Evolutionary conservation across 53 echinoderm and acorn worm genomes (phyloP), one percentile per base, ranked within the genome.

Genomic region (Glandiceps talaboti): DNA sequence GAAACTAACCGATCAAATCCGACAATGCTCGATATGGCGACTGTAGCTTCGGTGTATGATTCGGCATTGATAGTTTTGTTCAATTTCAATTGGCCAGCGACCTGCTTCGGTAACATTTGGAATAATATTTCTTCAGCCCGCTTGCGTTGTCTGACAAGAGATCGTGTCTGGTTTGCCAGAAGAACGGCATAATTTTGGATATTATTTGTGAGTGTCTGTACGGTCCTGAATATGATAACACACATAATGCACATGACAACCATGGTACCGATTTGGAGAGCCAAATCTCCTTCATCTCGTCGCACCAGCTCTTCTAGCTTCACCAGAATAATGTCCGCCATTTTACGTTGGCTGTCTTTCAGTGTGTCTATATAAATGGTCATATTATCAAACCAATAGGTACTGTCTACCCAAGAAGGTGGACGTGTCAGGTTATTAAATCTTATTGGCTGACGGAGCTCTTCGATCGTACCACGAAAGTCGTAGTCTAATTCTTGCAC

Each of bases 81-180:
- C 64, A 45, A 6, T 29, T 95, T 95, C 30, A 95, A 84, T 31
- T 81, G 86, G 45, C 88, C 91, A 26, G 88, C 96, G 14, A 95
- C 90, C 30, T 87, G 88, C 27, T 85, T 84, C 0, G 96, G 96
- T 29, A 95, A 75, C 92, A 95, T 90, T 79, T 92, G 96, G 76
- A 92, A 89, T 32, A 95, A 85, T 1, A 95, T 81, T 14, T 90
- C 90, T 80, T 95, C 96, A n/a, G 96, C 88, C 26, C 92, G 86
- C 74, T 88, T 84, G 30, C 90, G 85, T 79, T 95, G 92, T 72
- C 86, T 87, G 80, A 88, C 86, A 10, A 95, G 84, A 33, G 88
- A 86, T 77, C 85, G 79, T 0, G 92, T 92, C 81, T 95, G 90
- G 73, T 88, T 83, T 28, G 90, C 90, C 30, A 95, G 80, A 25